Base-by-base conservation (phyloP, 2,888 invertebrate genomes). In the Cyrtodaria siliqua region DNA sequence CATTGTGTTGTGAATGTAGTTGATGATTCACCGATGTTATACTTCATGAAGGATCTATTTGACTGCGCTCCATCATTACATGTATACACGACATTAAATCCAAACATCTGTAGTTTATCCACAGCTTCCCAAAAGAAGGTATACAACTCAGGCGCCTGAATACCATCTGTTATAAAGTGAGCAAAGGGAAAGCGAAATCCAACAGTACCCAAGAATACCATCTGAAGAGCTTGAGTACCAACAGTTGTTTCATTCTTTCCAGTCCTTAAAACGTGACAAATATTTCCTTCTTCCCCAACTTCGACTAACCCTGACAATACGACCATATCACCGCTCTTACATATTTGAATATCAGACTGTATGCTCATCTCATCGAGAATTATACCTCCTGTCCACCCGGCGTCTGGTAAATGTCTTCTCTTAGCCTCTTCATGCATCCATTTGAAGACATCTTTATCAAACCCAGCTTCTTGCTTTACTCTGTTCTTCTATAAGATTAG, bases 371-470 rank as follows among this genome's bases (percentile, higher is more conserved):
- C 80, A 53, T 82, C 84, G 0, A 79, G 14, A 6, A 85, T 60
- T 1, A 85, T 60, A 0, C 83, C 79, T 18, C 79, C 81, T 9
- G 26, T 38, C 50, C 56, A 74, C 1, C 73, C 81, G 23, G 79
- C 57, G 16, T 24, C 20, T 1, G 64, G 69, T 24, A 82, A 47
- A 3, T 70, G 27, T 20, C 55, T 50, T 38, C 68, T 50, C 27
- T 53, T 57, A 4, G 79, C 84, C 40, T 84, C 79, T 16, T 57
- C 16, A 49, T 49, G n/a, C 85, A 83, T 83, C 85, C 84, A 85
- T 47, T 40, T 9, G 16, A 73, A 67, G 2, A 79, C 40, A 29
- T 61, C 23, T 1, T 57, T 16, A 27, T 70, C 40, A 53, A 70
- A 74, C 3, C 79, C 79, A 49, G 27, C 47, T 2, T 62, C 29